These are phyloP conservation scores for Fringilla coelebs DNA, from an alignment of 2,797 vertebrate genomes.

Conservation along the genomic window DNA sequence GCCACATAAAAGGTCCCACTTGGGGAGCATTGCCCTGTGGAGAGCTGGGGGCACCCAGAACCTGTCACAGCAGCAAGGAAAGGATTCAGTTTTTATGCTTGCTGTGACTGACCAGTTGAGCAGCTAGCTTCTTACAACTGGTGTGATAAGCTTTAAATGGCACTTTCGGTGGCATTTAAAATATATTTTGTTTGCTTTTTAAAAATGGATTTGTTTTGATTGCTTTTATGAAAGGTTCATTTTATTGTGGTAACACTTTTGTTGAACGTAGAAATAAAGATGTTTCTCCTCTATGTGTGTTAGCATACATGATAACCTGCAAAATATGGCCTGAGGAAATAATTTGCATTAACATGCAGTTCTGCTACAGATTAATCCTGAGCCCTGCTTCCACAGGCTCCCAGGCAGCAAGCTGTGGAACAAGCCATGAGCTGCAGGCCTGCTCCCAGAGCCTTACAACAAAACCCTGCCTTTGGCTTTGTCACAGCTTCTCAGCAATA, in stretches of 20 bases:
- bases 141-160: not conserved
- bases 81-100: not conserved
- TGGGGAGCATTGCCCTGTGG: not conserved
- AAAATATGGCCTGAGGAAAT: not conserved
- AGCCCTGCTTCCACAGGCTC: not conserved
- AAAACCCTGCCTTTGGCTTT: not conserved
- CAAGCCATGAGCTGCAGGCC: not conserved
- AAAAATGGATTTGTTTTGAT: not conserved
- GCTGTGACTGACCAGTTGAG: not conserved
- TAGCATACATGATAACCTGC: not conserved
- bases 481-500: not conserved
- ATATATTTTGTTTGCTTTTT: not conserved
- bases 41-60: not conserved
- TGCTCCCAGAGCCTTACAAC: not conserved
- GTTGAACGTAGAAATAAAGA: not conserved
- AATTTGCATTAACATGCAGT: fast-evolving
- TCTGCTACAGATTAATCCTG: not conserved
- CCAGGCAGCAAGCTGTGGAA: not conserved
- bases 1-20: no score
- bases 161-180: not conserved
- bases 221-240: not conserved
- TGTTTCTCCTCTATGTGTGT: not conserved
- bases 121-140: not conserved
- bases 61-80: not conserved
- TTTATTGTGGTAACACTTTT: fast-evolving